Conservation (phyloP, 2,113 vertebrate species). For the Centrocercus urophasianus region DNA sequence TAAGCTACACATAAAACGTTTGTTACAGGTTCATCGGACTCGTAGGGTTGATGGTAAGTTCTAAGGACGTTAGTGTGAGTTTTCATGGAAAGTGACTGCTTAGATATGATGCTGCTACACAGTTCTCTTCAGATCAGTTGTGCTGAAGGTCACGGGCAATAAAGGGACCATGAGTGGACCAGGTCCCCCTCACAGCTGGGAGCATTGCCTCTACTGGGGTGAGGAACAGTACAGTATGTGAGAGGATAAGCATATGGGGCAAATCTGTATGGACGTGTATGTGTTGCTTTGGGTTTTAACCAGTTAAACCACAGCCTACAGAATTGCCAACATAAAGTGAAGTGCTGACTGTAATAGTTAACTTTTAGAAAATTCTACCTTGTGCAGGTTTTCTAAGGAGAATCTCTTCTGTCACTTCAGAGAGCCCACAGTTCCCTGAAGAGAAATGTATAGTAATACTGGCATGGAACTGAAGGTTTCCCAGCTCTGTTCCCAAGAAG, state of each 20-base stretch:
- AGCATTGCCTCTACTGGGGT: not conserved
- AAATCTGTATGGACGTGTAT: rapidly evolving
- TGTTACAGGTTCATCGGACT: not conserved
- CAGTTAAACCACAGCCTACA: not conserved
- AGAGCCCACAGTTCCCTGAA: not conserved
- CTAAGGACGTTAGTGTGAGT: rapidly evolving
- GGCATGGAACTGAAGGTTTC: not conserved
- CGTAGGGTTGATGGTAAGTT: not conserved
- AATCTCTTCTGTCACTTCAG: not conserved
- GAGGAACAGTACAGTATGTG: rapidly evolving
- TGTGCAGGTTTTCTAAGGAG: not conserved
- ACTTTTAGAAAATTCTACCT: not conserved
- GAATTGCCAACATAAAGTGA: rapidly evolving
- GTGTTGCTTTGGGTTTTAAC: rapidly evolving
- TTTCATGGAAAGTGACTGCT: not conserved
- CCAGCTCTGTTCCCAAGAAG: not conserved
- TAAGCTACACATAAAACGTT: not conserved
- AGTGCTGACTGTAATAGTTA: rapidly evolving
- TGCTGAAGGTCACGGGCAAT: not conserved
- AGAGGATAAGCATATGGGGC: rapidly evolving
- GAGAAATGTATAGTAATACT: rapidly evolving
- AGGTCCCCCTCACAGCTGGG: rapidly evolving
- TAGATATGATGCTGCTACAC: rapidly evolving
- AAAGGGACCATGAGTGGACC: not conserved
- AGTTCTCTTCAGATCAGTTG: not conserved